These are phyloP conservation scores for Mechanitis mazaeus DNA, from an alignment of 2,888 invertebrate species.

Conservation along the genomic window DNA sequence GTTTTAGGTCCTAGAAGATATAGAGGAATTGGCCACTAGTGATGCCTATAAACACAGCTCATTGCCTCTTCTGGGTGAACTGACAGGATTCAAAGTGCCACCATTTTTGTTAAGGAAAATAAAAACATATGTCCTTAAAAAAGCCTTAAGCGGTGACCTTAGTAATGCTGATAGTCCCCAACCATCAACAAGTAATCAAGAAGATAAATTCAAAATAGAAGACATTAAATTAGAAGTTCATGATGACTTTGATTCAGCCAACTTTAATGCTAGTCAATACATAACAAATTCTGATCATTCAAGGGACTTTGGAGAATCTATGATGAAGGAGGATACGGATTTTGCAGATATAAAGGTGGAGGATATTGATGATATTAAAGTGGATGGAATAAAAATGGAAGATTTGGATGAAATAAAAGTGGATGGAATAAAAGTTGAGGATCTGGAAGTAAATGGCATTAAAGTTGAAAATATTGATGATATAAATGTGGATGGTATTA, in stretches of 20 bases:
- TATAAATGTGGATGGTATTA: conserved; percentile 57
- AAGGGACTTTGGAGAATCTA: conserved; percentile 58
- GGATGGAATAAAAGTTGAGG: conserved; percentile 64
- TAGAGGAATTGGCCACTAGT: conserved; percentile 82
- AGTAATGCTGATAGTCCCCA: conserved; percentile 59
- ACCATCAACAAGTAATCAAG: conserved; percentile 55
- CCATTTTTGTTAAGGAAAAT: conserved; percentile 85
- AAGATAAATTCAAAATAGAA: conserved; percentile 59
- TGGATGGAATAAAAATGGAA: conserved; percentile 63
- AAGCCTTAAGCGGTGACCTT: conserved; percentile 51
- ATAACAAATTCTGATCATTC: conserved; percentile 55
- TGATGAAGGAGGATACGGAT: conserved; percentile 61
- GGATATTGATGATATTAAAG: conserved; percentile 69
- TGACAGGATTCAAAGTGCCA: conserved; percentile 86
- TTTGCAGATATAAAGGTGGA: conserved; percentile 70
- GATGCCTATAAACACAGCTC: conserved; percentile 83
- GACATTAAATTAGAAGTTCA: conserved; percentile 63
- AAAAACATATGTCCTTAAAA: conserved; percentile 77
- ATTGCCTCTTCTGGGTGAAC: conserved; percentile 79
- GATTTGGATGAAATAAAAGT: conserved; percentile 64
- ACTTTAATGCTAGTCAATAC: conserved; percentile 62
- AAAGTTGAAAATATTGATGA: conserved; percentile 66
- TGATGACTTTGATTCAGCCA: conserved; percentile 55
- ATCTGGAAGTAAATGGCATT: conserved; percentile 55
- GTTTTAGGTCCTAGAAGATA: conserved; percentile 81